Percentiles rank a stretch among this genome's conserved stretches.
These are phyloP conservation scores for Hyperopisus bebe DNA, from an alignment of 2,113 vertebrate genomes.

Conservation along the genomic window DNA sequence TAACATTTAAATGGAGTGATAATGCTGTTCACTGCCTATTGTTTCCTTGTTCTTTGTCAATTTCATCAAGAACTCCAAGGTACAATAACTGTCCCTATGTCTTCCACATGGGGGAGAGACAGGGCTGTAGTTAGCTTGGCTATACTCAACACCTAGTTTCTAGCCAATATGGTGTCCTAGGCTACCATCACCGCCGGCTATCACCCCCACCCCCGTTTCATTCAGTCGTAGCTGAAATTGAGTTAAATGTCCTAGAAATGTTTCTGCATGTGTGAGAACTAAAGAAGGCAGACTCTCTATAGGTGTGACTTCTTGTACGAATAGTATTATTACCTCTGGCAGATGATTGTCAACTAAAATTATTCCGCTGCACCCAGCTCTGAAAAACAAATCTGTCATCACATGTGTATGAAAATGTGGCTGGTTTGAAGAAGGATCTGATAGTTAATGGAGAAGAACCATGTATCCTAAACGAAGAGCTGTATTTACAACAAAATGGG, in stretches of 20 bases:
- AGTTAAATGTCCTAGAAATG: not conserved
- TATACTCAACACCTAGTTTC: too few relatives aligned
- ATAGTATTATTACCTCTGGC: not conserved
- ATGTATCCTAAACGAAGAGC: not conserved
- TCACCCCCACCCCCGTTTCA: too few relatives aligned
- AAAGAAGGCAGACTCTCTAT: not conserved
- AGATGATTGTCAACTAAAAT: not conserved
- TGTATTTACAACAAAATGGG: not conserved
- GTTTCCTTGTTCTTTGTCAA: not conserved
- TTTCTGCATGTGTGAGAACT: not conserved
- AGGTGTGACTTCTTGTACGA: not conserved
- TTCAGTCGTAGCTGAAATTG: not conserved
- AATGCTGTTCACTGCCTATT: not conserved
- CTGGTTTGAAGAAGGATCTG: not conserved
- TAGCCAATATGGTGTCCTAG: too few relatives aligned
- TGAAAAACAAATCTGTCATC: not conserved
- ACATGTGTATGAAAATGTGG: not conserved
- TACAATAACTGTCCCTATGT: slow-evolving; percentile 26
- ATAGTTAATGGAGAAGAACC: not conserved
- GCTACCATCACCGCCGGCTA: too few relatives aligned
- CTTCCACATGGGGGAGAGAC: slow-evolving; percentile 53
- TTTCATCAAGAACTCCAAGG: not conserved
- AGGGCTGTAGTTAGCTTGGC: slow-evolving; percentile 26
- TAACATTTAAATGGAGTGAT: not conserved
- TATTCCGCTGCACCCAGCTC: not conserved